Percentiles rank a stretch among this genome's conserved stretches.
These are phyloP conservation scores for Lochmaea capreae DNA, from an alignment of 2,888 invertebrate species.

Conservation along the genomic window DNA sequence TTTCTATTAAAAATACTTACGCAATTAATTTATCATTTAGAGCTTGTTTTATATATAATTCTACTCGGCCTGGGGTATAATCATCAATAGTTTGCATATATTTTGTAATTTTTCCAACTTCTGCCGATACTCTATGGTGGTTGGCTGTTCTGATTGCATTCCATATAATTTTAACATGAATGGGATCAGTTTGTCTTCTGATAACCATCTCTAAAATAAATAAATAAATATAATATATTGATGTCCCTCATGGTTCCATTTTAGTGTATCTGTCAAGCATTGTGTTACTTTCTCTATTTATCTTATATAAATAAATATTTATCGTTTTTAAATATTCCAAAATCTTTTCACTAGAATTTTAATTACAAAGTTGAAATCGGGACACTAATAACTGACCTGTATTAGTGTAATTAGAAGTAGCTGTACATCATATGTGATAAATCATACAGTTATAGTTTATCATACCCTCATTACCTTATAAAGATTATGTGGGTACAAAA, in stretches of 20 bases:
- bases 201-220: slow-evolving; percentile 59
- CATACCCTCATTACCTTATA: slow-evolving; percentile 35
- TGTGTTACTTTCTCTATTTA: not conserved
- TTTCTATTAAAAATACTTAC: too few species aligned
- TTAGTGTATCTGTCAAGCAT: not conserved
- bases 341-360: not conserved
- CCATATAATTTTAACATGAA: slow-evolving; percentile 62
- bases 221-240: not conserved
- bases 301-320: not conserved
- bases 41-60: slow-evolving; percentile 59
- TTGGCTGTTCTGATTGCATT: slow-evolving; percentile 59
- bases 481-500: slow-evolving; percentile 36
- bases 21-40: slow-evolving; percentile 60
- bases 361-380: not conserved
- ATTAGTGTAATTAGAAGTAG: slow-evolving; percentile 29
- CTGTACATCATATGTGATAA: slow-evolving; percentile 33
- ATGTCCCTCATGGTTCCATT: not conserved
- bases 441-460: slow-evolving; percentile 37
- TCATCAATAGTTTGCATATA: slow-evolving; percentile 57
- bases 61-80: slow-evolving; percentile 57
- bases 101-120: slow-evolving; percentile 56
- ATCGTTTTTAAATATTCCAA: not conserved
- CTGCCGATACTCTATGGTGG: slow-evolving; percentile 56
- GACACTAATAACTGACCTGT: slow-evolving; percentile 31
- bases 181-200: slow-evolving; percentile 61